Conservation (phyloP, 2,113 vertebrate species). For the Camelus dromedarius region DNA sequence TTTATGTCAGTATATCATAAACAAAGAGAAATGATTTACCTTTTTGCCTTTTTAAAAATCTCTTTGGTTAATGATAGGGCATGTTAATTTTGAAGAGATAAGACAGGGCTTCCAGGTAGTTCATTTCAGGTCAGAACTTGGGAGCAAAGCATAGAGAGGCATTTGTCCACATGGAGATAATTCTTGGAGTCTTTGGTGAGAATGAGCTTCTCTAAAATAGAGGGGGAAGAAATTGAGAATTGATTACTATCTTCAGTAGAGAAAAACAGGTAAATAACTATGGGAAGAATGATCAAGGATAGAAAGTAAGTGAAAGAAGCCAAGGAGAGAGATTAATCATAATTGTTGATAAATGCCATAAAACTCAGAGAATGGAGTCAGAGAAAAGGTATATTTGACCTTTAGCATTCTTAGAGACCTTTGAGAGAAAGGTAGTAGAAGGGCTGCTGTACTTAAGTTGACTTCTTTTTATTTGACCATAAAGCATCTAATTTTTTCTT, state of each 20-base stretch:
- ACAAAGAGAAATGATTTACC: not conserved
- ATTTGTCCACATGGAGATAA: not conserved
- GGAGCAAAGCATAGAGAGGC: not conserved
- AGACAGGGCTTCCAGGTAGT: not conserved
- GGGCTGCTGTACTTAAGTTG: not conserved
- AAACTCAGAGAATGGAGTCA: not conserved
- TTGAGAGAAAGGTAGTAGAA: not conserved
- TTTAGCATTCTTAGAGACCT: constrained; percentile 1
- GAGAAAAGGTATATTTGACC: not conserved
- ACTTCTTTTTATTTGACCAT: not conserved
- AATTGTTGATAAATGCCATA: not conserved
- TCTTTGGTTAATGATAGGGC: not conserved
- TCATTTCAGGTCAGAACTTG: not conserved
- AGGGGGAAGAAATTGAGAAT: not conserved
- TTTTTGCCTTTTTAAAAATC: not conserved
- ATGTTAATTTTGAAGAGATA: constrained; percentile 21
- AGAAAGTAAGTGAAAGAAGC: constrained; percentile 14
- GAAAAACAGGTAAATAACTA: constrained; percentile 27
- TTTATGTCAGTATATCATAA: constrained; percentile 6
- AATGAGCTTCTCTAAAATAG: constrained; percentile 25
- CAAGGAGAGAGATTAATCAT: not conserved
- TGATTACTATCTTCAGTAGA: not conserved
- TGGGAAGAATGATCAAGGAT: constrained; percentile 1
- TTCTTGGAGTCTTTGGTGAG: constrained; percentile 3
- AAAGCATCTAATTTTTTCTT: constrained; percentile 19